Evolutionary conservation across 2,113 vertebrate species (phyloP), one percentile per base, ranked within the genome.

Genomic region (Sporophila hypoxantha): DNA sequence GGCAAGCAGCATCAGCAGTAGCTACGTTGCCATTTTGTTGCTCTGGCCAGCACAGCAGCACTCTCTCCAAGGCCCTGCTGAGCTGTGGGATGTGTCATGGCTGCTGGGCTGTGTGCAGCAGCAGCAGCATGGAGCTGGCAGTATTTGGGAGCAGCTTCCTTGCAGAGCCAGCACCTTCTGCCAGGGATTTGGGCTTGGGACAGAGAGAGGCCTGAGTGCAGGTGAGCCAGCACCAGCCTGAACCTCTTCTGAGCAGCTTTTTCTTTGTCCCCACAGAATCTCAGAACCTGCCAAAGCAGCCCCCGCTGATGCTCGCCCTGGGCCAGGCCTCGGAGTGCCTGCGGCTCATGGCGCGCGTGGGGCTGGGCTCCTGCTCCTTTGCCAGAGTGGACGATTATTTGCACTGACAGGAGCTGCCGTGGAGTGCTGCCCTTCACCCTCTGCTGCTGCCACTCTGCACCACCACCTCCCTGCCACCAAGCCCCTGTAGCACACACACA

Each of bases 361-460:
- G 98, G 74, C 97, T 99, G 88, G 99, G 99, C 60, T 99, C 99
- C 93, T 99, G 99, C 95, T 99, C 99, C 90, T 99, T 99, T 82
- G 99, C 99, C 98, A 99, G 98, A 98, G 98, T 99, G 26, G 99
- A 99, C 65, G 98, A 99, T 97, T 99, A 99, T 98, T 98, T 99
- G 98, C 98, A 99, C 98, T 99, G 99, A 97, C 94, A 94, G 60
- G 93, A 91, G 82, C 21, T 55, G 95, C 92, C 79, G 62, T 49
- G 64, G 86, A 92, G 91, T 91, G 93, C 96, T 94, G 93, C 94
- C 95, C 92, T 76, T 89, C 91, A 73, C 82, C 90, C 93, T 92
- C 88, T 47, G 55, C 41, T 57, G 88, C 95, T 91, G 92, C 91
- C 93, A 93, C 82, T 91, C 82, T 93, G 41, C 91, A 84, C 87